Evolutionary conservation across 2,797 vertebrate genomes (phyloP).

Genomic region (Notolabrus celidotus): DNA sequence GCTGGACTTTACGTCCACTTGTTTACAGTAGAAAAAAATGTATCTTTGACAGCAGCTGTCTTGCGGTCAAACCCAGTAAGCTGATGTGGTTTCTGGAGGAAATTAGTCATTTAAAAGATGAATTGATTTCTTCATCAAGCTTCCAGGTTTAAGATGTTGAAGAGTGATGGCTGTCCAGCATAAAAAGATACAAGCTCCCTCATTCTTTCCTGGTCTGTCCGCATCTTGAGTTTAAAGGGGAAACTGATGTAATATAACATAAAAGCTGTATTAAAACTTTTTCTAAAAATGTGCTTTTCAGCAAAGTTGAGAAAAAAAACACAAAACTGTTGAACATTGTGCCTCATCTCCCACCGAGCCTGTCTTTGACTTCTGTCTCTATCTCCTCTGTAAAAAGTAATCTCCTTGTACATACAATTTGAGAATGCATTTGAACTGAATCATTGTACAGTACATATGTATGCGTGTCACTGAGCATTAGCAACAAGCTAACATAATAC

Average conservation of each 20-base stretch:
- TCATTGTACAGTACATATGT: slow-evolving; percentile 57
- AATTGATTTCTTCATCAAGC: not conserved
- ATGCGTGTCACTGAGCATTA: slow-evolving; percentile 57
- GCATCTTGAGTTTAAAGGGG: slow-evolving; percentile 25
- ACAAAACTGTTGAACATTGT: slow-evolving; percentile 77
- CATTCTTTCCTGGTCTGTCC: slow-evolving; percentile 7
- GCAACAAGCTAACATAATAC: slow-evolving; percentile 41
- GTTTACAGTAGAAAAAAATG: slow-evolving; percentile 32
- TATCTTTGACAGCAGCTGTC: slow-evolving; percentile 11
- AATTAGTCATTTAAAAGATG: not conserved
- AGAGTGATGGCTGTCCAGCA: slow-evolving; percentile 4
- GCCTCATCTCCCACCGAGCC: slow-evolving; percentile 80
- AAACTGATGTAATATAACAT: slow-evolving; percentile 61
- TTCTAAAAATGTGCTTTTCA: slow-evolving; percentile 58
- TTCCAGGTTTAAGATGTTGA: slow-evolving; percentile 12
- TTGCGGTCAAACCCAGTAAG: slow-evolving; percentile 4
- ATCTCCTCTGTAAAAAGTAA: slow-evolving; percentile 70
- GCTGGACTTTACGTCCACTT: slow-evolving; percentile 8
- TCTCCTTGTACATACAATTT: slow-evolving; percentile 61
- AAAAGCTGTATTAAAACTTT: slow-evolving; percentile 62
- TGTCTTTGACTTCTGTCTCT: slow-evolving; percentile 72
- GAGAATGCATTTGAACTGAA: slow-evolving; percentile 61
- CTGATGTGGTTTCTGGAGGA: slow-evolving; percentile 14
- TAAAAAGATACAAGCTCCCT: not conserved
- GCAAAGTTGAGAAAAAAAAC: slow-evolving; percentile 42